phyloP scores from a whole-genome alignment of 2,113 vertebrate species.

The Platysteira castanea region DNA sequence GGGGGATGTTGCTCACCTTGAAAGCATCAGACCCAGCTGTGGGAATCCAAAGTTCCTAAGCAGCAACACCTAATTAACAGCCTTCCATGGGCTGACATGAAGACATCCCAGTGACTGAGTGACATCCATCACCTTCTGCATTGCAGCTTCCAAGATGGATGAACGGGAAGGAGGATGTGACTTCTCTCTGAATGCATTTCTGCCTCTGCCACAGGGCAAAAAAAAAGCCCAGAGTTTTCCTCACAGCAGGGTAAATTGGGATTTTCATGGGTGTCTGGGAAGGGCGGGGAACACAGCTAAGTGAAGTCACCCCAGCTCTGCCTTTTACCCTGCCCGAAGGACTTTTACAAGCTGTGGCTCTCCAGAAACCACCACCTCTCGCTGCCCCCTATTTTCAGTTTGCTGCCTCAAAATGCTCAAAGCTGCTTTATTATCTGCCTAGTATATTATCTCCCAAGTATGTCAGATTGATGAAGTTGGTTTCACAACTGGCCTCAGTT shows the following conservation, averaged over 20 bases:
- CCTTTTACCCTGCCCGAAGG: not conserved
- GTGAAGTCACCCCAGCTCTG: not conserved
- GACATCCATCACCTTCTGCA: not conserved
- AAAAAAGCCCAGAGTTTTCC: not conserved
- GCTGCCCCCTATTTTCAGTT: not conserved
- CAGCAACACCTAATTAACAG: not conserved
- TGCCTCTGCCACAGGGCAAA: not conserved
- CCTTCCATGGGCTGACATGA: not conserved
- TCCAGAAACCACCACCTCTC: not conserved
- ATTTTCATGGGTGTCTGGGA: not conserved
- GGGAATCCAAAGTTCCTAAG: not conserved
- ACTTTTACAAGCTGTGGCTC: not conserved
- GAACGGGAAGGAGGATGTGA: not conserved
- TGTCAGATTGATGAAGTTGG: not conserved
- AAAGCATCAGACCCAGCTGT: not conserved
- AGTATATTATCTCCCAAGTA: not conserved
- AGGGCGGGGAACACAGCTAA: not conserved
- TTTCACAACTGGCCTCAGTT: not conserved
- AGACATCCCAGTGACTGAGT: not conserved
- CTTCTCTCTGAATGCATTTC: not conserved
- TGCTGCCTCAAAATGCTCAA: not conserved
- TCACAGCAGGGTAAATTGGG: fast-evolving
- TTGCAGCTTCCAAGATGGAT: not conserved
- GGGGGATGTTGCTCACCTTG: fast-evolving
- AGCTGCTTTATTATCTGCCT: not conserved